Evolutionary conservation across 2,797 vertebrate genomes (phyloP).

Genomic region (Natrix natrix): DNA sequence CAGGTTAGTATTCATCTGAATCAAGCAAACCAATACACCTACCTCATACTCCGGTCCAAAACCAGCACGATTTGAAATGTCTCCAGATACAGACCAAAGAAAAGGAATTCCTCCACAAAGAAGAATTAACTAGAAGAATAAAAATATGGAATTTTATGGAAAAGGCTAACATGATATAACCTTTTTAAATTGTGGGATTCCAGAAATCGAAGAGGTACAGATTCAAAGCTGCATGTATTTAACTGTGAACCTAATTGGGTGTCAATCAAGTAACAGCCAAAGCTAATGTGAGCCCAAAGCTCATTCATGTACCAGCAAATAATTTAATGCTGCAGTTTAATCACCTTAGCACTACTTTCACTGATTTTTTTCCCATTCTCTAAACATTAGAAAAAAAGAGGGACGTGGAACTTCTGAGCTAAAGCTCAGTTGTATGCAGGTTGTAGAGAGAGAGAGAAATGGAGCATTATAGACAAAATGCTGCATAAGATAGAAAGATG

Average conservation of each 20-base stretch:
- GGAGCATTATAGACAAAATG: not conserved
- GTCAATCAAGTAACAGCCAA: not conserved
- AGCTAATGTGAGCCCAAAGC: not conserved
- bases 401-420: not conserved
- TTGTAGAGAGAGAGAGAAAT: not conserved
- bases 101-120: constrained; percentile 94
- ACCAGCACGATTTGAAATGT: constrained; percentile 78
- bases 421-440: not conserved
- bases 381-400: not conserved
- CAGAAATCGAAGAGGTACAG: not conserved
- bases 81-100: constrained; percentile 87
- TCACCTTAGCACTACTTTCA: not conserved
- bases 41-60: constrained; percentile 89
- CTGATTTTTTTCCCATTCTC: not conserved
- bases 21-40: constrained; percentile 27
- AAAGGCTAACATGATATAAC: not conserved
- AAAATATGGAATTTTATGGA: constrained; percentile 11
- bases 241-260: not conserved
- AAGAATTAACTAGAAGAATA: constrained; percentile 83
- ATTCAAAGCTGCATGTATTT: not conserved
- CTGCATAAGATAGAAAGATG: not conserved
- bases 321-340: not conserved
- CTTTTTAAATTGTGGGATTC: not conserved
- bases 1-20: not conserved
- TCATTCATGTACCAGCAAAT: not conserved